A percentile compares a stretch with the other conserved stretches of the same genome.
These are phyloP conservation scores for Acronicta aceris DNA, from an alignment of 2,888 invertebrate species.

Conservation along the genomic window DNA sequence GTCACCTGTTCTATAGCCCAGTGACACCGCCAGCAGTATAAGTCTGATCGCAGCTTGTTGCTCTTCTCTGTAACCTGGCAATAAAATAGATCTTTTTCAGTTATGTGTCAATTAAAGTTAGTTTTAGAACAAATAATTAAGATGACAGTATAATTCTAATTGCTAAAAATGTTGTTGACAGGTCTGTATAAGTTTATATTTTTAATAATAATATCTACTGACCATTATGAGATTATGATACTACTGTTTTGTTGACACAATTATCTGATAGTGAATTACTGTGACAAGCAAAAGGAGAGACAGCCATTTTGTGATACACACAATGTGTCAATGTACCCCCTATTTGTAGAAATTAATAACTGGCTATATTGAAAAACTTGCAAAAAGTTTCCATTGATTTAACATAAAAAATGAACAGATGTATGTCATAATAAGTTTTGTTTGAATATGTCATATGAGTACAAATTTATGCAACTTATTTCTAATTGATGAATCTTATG, in stretches of 20 bases:
- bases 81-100: conserved; percentile 22
- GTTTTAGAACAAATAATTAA: neutral
- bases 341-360: conserved; percentile 18
- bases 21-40: conserved; percentile 98
- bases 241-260: conserved; percentile 14
- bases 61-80: conserved; percentile 61
- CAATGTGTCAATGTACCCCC: conserved; percentile 41
- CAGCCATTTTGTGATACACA: conserved; percentile 61
- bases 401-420: neutral
- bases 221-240: conserved; percentile 30
- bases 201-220: conserved; percentile 4
- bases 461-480: too few species aligned
- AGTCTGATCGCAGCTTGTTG: conserved; percentile 88
- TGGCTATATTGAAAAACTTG: conserved; percentile 15
- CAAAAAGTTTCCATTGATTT: conserved; percentile 35
- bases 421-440: too few species aligned
- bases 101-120: neutral
- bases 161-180: neutral
- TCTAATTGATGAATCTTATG: conserved; percentile 6
- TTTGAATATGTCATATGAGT: neutral
- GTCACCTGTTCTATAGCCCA: conserved; percentile 89
- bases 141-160: neutral
- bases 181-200: neutral
- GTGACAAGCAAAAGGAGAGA: conserved; percentile 36
- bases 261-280: conserved; percentile 15